phyloP scores from a whole-genome alignment of 2,113 vertebrate species.

The Alouatta palliata region DNA sequence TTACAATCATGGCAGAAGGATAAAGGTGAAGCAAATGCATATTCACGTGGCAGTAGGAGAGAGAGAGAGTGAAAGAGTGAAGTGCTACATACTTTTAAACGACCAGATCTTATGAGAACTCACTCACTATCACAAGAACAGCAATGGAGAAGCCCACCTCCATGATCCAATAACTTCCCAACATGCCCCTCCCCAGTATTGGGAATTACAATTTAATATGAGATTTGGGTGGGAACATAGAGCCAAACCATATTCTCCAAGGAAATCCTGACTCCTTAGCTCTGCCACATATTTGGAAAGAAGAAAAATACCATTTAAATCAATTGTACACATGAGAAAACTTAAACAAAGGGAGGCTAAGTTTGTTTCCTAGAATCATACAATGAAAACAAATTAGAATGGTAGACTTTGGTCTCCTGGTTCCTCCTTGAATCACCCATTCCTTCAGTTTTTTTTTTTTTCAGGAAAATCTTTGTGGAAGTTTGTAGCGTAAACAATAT shows the following conservation, averaged over 20 bases:
- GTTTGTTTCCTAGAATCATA: neutral
- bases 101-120: too few species aligned
- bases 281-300: neutral
- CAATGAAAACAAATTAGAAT: neutral
- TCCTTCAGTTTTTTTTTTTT: neutral
- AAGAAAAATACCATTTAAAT: neutral
- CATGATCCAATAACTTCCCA: too few species aligned
- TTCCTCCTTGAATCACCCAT: neutral
- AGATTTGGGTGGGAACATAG: too few species aligned
- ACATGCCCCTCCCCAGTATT: too few species aligned
- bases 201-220: too few species aligned
- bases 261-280: neutral
- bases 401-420: neutral
- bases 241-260: neutral
- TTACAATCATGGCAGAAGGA: too few species aligned
- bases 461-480: neutral
- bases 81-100: too few species aligned
- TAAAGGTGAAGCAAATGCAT: too few species aligned
- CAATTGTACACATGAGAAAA: neutral
- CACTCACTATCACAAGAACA: too few species aligned
- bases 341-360: neutral
- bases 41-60: too few species aligned
- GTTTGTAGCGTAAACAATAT: neutral
- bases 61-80: too few species aligned
- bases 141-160: too few species aligned